Percentiles rank a stretch among this genome's conserved stretches.
Evolutionary conservation across 2,888 invertebrate species (phyloP).

Genomic region (Neuroscelio doddi): DNA sequence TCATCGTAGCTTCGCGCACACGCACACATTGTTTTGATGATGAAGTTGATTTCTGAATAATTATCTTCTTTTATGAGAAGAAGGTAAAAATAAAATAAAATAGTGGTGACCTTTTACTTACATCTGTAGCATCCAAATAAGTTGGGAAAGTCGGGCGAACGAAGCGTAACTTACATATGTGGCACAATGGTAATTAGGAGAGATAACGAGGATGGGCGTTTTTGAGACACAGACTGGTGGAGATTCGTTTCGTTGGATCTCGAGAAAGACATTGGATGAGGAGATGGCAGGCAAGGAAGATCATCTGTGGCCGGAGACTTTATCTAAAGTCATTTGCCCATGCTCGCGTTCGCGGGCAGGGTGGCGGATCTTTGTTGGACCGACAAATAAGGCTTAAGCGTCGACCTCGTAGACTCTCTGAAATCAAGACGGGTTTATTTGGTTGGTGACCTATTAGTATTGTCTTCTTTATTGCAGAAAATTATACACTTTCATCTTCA

Average conservation of each 20-base stretch:
- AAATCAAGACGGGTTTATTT: conserved; percentile 52
- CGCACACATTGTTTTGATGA: too few species aligned
- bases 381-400: conserved; percentile 82
- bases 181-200: conserved; percentile 36
- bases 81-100: too few species aligned
- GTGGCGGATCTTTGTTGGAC: conserved; percentile 89
- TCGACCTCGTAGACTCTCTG: conserved; percentile 87
- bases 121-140: background rate
- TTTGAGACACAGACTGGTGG: conserved; percentile 1
- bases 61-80: too few species aligned
- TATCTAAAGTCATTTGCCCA: conserved; percentile 72
- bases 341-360: conserved; percentile 87
- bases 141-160: conserved; percentile 32
- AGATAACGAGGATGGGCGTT: conserved; percentile 10
- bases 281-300: conserved; percentile 15
- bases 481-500: too few species aligned
- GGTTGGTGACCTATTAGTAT: too few species aligned
- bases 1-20: background rate
- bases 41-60: background rate
- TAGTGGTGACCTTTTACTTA: too few species aligned
- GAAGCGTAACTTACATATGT: conserved; percentile 36
- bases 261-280: conserved; percentile 14
- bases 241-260: conserved; percentile 17
- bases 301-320: conserved; percentile 6
- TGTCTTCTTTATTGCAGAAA: too few species aligned